Evolutionary conservation across 2,888 invertebrate genomes (phyloP), one percentile per base, ranked within the genome.

Genomic region (Mythimna vitellina): DNA sequence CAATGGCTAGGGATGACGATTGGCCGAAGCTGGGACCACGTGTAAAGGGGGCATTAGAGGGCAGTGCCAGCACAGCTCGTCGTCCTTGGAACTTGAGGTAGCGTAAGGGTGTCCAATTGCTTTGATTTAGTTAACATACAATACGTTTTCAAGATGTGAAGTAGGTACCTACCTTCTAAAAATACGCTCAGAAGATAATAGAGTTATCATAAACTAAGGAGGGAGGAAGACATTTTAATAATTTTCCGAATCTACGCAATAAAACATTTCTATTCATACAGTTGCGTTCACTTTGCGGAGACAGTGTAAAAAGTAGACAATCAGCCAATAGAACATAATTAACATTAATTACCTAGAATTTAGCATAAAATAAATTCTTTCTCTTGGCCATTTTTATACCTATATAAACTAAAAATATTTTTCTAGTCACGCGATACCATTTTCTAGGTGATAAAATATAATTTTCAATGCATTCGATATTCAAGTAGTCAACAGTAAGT

Each of bases 401-500:
- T 29, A 1, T 29, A 29, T 1, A 35, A 10, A 57, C 69, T 4
- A 49, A 35, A 29, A 12, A 5, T 14, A 17, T 35, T 6, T 20
- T 22, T 22, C 4, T n/a, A 51, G 6, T 22, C 12, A 29, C 17
- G 22, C 29, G 17, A 22, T 22, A 56, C 8, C 0, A 75, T 57
- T 57, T 78, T 29, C n/a, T 10, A 56, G 51, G 20, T 20, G 25
- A 35, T 29, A 29, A 29, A 29, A 29, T 35, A 49, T 49, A 32
- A 78, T 78, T 71, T 70, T 32, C 49, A 42, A 49, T 22, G 12
- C 46, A 64, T 17, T 61, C 10, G 29, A 10, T 67, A 69, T 35
- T 65, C 20, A 57, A 62, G 29, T 25, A 29, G 1, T 56, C n/a
- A 38, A 58, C 56, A 20, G 35, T 66, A 22, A 42, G 35, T 10